Evolutionary conservation across 2,797 vertebrate genomes (phyloP), one percentile per base, ranked within the genome.

Genomic region (Aphelocoma californica): DNA sequence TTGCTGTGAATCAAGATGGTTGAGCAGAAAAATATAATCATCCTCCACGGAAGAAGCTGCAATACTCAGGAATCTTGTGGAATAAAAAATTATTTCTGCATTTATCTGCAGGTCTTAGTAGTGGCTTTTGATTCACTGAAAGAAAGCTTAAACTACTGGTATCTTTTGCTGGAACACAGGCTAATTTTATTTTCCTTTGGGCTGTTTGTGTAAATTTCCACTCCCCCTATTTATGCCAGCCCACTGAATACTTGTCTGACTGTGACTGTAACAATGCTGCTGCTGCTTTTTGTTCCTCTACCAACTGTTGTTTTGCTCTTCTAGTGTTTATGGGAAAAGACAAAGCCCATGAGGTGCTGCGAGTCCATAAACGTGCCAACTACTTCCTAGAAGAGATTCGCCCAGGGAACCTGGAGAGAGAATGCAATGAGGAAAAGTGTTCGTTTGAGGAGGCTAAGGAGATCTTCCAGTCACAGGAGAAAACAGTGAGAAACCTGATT

Each of bases 381-480:
- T 81, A 93, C 21, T 96, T 97, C 28, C 95, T 99, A 40, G 98
- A 99, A 96, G 98, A 99, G 96, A 86, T 99, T 44, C 67, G 91
- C 44, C 96, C 98, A 1, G 98, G 98, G 31, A 95, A 98, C 95
- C 92, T 99, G 96, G 98, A 99, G 97, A 96, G 98, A 64, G 98
- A 99, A 81, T 99, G 98, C 83, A 97, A 91, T 1, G 98, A 99
- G 96, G 98, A 99, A 89, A 85, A 20, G 4, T 99, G 98, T 86
- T 98, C 98, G 0, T 98, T 98, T 87, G 99, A 99, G 93, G 99
- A 99, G 92, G 98, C 98, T 0, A 81, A 95, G 1, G 98, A 99
- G 96, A 98, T 99, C 96, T 99, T 98, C 95, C 98, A 98, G 82
- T 98, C 97, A 2, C 94, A 57, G 24, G 98, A 99, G 97, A 98